Evolutionary conservation across 2,113 vertebrate genomes (phyloP).

Genomic region (Clarias macrocephalus): DNA sequence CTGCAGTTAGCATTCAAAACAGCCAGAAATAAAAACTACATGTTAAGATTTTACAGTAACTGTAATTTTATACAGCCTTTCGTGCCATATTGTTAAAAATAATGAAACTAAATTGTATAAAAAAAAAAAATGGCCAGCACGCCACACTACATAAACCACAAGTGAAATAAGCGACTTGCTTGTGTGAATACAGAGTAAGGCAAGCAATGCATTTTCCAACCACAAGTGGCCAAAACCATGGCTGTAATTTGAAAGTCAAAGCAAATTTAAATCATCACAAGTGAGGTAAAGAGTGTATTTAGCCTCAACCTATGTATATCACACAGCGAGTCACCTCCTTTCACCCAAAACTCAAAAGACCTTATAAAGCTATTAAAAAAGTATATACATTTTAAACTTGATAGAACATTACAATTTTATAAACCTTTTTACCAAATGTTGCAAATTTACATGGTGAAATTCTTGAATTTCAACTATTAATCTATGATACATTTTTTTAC

Average conservation of each 20-base stretch:
- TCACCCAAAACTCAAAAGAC: neutral
- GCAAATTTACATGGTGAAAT: neutral
- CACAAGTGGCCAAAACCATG: neutral
- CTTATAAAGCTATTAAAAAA: neutral
- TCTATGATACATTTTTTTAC: too few species aligned
- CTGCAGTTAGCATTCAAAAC: neutral
- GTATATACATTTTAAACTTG: too few species aligned
- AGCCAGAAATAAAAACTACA: neutral
- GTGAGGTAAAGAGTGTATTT: neutral
- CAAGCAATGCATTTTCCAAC: neutral
- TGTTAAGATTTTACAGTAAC: neutral
- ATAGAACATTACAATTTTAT: too few species aligned
- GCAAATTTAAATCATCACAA: conserved; percentile 32
- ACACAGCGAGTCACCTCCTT: neutral
- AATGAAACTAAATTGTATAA: too few species aligned
- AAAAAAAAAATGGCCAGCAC: neutral
- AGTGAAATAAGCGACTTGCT: neutral
- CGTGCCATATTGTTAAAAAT: neutral
- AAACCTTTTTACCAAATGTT: neutral
- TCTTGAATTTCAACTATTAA: neutral
- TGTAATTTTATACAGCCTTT: neutral
- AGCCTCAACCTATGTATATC: neutral
- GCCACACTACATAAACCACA: neutral
- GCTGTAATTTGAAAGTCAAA: conserved; percentile 35
- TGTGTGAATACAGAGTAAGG: neutral